Conservation (phyloP, 2,113 vertebrate species). For the Lethenteron camtschaticum region DNA sequence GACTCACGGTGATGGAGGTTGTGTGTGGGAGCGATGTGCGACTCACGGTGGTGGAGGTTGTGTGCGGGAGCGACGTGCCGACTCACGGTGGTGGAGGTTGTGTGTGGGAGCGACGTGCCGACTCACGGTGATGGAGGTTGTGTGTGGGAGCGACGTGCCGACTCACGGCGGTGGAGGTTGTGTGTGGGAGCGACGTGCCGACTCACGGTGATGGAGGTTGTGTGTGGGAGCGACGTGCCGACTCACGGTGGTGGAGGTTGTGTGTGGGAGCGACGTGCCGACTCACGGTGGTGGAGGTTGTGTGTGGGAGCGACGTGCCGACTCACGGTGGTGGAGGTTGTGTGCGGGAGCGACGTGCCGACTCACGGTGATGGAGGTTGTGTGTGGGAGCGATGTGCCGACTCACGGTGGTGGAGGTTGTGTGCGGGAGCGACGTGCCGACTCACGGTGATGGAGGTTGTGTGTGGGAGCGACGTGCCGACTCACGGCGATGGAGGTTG, state of each 20-base stretch:
- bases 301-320: background rate
- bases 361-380: constrained; percentile 38
- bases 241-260: constrained; percentile 38
- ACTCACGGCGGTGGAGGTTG: constrained; percentile 38
- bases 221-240: background rate
- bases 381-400: background rate
- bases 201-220: constrained; percentile 38
- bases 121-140: constrained; percentile 38
- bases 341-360: background rate
- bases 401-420: constrained; percentile 38
- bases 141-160: background rate
- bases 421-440: background rate
- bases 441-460: constrained; percentile 38
- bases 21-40: too few species aligned
- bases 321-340: constrained; percentile 38
- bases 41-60: constrained; percentile 38
- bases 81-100: constrained; percentile 37
- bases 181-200: background rate
- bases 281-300: constrained; percentile 38
- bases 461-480: background rate
- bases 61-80: background rate
- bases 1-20: too few species aligned
- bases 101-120: background rate
- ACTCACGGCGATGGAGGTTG: constrained; percentile 37
- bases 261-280: background rate